Percentiles rank a stretch among this genome's conserved stretches.
phyloP scores from a whole-genome alignment of 1,140 invertebrate species.

The Thaumatotibia leucotreta region DNA sequence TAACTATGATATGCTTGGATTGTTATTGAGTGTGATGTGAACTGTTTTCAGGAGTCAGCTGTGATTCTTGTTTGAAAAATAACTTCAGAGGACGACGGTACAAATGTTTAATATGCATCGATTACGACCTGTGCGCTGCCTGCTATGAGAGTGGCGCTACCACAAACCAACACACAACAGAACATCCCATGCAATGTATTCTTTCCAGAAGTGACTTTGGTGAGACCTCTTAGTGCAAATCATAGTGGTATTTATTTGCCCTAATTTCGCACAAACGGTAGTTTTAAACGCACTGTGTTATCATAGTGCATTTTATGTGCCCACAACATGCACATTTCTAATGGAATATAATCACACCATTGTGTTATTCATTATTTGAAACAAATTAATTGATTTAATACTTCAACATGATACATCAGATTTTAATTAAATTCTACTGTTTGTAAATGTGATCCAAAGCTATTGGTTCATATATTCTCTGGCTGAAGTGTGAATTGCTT shows the following conservation, averaged over 20 bases:
- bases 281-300: neutral
- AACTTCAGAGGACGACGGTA: conserved; percentile 98
- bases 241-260: neutral
- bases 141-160: conserved; percentile 97
- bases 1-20: conserved; percentile 20
- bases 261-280: neutral
- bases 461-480: too few relatives aligned
- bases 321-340: too few relatives aligned
- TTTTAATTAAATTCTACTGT: too few relatives aligned
- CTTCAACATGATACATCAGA: too few relatives aligned
- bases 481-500: too few relatives aligned
- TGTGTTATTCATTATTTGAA: too few relatives aligned
- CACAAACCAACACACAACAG: conserved; percentile 93
- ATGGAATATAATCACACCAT: too few relatives aligned
- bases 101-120: conserved; percentile 99
- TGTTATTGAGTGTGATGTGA: conserved; percentile 41
- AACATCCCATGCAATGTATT: conserved; percentile 99
- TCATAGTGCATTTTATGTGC: neutral
- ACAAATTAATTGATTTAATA: too few relatives aligned
- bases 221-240: conserved; percentile 66
- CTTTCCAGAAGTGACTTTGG: conserved; percentile 97
- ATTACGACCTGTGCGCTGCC: conserved; percentile 98
- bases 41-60: conserved; percentile 91
- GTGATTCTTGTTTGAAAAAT: conserved; percentile 99
- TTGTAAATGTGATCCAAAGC: too few relatives aligned